A percentile compares a stretch with the other conserved stretches of the same genome.
Evolutionary conservation across 2,888 invertebrate species (phyloP).

Genomic region (Linnaemya vulpina): DNA sequence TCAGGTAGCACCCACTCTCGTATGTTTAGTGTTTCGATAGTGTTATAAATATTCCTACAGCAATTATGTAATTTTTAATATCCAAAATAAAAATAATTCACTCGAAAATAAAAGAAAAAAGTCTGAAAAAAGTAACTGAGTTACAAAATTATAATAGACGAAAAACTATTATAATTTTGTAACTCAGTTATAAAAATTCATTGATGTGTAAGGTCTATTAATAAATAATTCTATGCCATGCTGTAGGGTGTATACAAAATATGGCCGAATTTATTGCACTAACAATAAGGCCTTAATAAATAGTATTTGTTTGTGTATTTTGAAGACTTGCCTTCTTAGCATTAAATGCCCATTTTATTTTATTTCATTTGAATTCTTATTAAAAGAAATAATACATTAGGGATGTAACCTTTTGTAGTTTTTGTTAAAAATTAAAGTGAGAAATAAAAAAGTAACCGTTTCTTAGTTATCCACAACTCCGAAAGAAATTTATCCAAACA

Average conservation of each 20-base stretch:
- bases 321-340: background rate
- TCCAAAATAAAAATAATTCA: too few species aligned
- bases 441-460: too few species aligned
- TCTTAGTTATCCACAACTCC: too few species aligned
- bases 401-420: background rate
- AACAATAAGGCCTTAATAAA: constrained; percentile 5
- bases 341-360: background rate
- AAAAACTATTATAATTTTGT: background rate
- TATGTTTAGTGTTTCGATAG: too few species aligned
- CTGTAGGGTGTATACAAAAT: background rate
- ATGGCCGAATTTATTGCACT: background rate
- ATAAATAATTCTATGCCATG: background rate
- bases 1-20: too few species aligned
- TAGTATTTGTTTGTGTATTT: background rate
- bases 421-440: background rate
- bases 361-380: constrained; percentile 11
- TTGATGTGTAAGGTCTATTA: background rate
- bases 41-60: too few species aligned
- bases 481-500: too few species aligned
- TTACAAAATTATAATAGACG: too few species aligned
- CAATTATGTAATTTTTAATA: too few species aligned
- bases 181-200: background rate
- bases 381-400: background rate
- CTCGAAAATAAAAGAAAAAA: too few species aligned
- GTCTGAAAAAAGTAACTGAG: too few species aligned